Evolutionary conservation across 53 echinoderm and acorn worm species (phyloP).

Genomic region (Crossaster papposus): DNA sequence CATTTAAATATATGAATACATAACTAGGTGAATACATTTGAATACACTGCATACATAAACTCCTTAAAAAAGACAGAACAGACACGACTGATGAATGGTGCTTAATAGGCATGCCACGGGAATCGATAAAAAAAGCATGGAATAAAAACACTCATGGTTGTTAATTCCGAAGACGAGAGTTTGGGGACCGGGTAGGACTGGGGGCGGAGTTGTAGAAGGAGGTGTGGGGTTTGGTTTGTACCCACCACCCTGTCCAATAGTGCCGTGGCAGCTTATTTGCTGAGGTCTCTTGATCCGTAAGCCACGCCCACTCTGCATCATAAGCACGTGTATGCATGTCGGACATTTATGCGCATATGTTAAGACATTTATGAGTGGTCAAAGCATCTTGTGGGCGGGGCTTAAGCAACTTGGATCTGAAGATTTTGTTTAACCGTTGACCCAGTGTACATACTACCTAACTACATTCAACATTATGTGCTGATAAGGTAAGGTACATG

Average conservation of each 20-base stretch:
- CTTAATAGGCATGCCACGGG: slow-evolving; percentile 62
- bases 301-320: too few species aligned
- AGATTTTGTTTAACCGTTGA: too few species aligned
- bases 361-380: too few species aligned
- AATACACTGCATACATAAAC: slow-evolving; percentile 59
- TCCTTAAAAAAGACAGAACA: slow-evolving; percentile 31
- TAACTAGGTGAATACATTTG: slow-evolving; percentile 1
- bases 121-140: slow-evolving; percentile 44
- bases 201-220: background rate
- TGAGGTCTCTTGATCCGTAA: too few species aligned
- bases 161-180: slow-evolving; percentile 25
- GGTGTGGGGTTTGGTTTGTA: background rate
- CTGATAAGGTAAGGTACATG: too few species aligned
- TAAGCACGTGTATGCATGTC: too few species aligned
- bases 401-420: too few species aligned
- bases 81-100: slow-evolving; percentile 62
- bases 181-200: background rate
- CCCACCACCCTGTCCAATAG: background rate
- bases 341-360: too few species aligned
- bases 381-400: too few species aligned
- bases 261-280: too few species aligned
- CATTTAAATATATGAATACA: slow-evolving; percentile 12
- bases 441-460: too few species aligned
- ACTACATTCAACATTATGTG: too few species aligned
- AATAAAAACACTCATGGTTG: background rate